Percentiles rank a stretch among this genome's conserved stretches.
Evolutionary conservation across 2,113 vertebrate genomes (phyloP).

Genomic region (Lasiurus cinereus): DNA sequence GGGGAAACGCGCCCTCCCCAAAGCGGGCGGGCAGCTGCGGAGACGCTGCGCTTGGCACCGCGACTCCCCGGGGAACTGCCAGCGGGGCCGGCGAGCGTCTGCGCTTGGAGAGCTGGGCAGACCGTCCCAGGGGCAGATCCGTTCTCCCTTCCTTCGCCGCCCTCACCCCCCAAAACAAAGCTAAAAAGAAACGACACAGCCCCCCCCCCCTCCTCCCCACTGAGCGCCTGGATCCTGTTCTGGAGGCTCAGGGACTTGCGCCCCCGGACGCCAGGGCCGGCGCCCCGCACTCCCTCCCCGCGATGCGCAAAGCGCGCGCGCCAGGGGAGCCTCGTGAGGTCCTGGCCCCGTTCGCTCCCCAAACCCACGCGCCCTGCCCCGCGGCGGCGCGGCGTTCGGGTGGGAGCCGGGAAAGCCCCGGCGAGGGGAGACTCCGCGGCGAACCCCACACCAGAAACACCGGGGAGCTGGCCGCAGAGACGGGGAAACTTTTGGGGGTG

Average conservation of each 20-base stretch:
- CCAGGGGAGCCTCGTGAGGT: rapidly evolving
- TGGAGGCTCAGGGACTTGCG: background rate
- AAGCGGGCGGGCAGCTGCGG: background rate
- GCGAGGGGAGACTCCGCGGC: background rate
- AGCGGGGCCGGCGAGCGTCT: background rate
- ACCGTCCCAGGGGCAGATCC: background rate
- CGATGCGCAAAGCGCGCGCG: rapidly evolving
- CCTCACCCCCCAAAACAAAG: background rate
- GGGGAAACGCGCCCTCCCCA: background rate
- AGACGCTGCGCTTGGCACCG: background rate
- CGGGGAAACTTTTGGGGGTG: too few relatives aligned
- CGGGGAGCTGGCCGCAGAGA: background rate
- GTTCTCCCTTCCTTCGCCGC: background rate
- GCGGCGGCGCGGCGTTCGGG: background rate
- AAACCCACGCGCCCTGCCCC: background rate
- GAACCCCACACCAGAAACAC: background rate
- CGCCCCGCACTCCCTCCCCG: background rate
- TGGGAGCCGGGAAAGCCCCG: background rate
- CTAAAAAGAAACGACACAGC: too few relatives aligned
- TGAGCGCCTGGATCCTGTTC: background rate
- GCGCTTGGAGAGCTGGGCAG: background rate
- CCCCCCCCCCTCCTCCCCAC: background rate
- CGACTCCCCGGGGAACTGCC: background rate
- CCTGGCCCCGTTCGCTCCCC: background rate
- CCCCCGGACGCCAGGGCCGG: background rate